Evolutionary conservation across 2,888 invertebrate species (phyloP).

Genomic region (Phyllotreta cruciferae): DNA sequence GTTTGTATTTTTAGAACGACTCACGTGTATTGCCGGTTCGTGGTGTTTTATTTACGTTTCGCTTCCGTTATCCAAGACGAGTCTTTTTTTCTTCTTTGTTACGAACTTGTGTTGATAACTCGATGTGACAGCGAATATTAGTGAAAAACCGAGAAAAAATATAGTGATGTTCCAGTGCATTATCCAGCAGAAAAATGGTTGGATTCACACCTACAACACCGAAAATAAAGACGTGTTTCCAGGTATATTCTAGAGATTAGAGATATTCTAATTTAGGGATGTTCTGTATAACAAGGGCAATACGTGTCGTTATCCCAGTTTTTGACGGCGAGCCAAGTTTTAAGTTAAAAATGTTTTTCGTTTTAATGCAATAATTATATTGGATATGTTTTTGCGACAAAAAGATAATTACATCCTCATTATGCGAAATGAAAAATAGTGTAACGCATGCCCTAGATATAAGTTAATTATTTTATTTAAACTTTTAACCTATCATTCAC

Average conservation of each 20-base stretch:
- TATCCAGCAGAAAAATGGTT: slow-evolving; percentile 79
- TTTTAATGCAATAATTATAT: not conserved
- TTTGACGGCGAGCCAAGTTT: slow-evolving; percentile 25
- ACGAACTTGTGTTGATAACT: slow-evolving; percentile 9
- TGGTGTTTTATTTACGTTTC: slow-evolving; percentile 49
- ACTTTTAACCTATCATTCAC: too few species aligned
- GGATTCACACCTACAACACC: slow-evolving; percentile 74
- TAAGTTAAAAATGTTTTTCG: slow-evolving; percentile 13
- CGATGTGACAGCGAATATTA: slow-evolving; percentile 24
- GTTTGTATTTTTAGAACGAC: slow-evolving; percentile 45
- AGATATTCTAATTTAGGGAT: slow-evolving; percentile 9
- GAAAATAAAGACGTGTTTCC: slow-evolving; percentile 77
- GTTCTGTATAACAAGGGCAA: slow-evolving; percentile 17
- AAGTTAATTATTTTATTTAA: too few species aligned
- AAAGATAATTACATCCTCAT: not conserved
- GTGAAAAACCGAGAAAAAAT: slow-evolving; percentile 19
- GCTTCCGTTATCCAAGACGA: slow-evolving; percentile 45
- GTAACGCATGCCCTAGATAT: too few species aligned
- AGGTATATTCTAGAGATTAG: slow-evolving; percentile 62
- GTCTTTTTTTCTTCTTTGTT: slow-evolving; percentile 28
- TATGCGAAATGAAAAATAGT: too few species aligned
- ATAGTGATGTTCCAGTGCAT: slow-evolving; percentile 80
- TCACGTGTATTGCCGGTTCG: slow-evolving; percentile 40
- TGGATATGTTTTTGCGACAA: slow-evolving; percentile 18
- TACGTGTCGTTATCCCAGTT: slow-evolving; percentile 6